Evolutionary conservation across 2,113 vertebrate species (phyloP).

Genomic region (Trogon melanurus): DNA sequence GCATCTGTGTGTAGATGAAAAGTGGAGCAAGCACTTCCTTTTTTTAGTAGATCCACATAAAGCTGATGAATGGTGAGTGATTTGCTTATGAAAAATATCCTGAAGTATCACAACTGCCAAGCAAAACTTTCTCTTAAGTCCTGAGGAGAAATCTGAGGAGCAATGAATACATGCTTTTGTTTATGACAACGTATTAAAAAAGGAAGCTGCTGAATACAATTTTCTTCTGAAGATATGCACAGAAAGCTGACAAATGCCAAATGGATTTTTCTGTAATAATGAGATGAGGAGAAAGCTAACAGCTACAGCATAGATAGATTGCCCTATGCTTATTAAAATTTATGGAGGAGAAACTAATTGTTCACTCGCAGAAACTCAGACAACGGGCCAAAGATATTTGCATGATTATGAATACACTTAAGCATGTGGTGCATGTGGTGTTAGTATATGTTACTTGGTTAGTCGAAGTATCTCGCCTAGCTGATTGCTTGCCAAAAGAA

Average conservation of each 20-base stretch:
- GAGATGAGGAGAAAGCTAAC: conserved; percentile 42
- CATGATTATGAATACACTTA: conserved; percentile 35
- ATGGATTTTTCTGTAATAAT: conserved; percentile 46
- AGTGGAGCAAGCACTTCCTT: conserved; percentile 62
- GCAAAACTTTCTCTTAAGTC: conserved; percentile 56
- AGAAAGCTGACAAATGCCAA: conserved; percentile 51
- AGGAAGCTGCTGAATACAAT: conserved; percentile 60
- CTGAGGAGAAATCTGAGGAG: conserved; percentile 44
- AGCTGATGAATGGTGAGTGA: conserved; percentile 73
- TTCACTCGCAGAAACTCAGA: conserved; percentile 29
- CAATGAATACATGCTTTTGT: conserved; percentile 36
- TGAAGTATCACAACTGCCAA: conserved; percentile 59
- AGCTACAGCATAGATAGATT: conserved; percentile 3
- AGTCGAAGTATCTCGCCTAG: not conserved
- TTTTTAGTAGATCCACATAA: conserved; percentile 58
- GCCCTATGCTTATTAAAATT: conserved; percentile 54
- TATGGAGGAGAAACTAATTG: conserved; percentile 55
- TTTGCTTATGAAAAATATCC: conserved; percentile 72
- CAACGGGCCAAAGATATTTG: conserved; percentile 36
- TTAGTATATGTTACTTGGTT: not conserved
- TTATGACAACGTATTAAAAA: conserved; percentile 52
- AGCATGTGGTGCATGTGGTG: not conserved
- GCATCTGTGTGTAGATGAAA: conserved; percentile 66
- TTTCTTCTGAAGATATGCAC: conserved; percentile 42
- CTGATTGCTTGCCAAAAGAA: not conserved